Evolutionary conservation across 2,113 vertebrate genomes (phyloP).

Genomic region (Sylvilagus bachmani): DNA sequence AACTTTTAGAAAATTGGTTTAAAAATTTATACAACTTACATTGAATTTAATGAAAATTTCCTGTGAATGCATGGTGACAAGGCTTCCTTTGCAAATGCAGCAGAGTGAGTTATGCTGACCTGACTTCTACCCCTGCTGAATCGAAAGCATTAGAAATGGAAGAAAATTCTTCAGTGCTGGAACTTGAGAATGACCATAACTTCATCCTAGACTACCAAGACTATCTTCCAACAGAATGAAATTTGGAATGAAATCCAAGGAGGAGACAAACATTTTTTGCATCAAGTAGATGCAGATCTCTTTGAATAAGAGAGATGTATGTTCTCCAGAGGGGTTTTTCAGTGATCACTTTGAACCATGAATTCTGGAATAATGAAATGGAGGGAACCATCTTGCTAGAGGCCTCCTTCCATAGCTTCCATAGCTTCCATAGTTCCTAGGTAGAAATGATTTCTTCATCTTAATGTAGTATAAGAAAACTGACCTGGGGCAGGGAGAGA

Average conservation of each 20-base stretch:
- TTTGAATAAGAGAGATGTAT: not conserved
- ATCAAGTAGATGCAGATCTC: not conserved
- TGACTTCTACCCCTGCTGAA: not conserved
- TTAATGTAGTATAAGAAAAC: slow-evolving; percentile 15
- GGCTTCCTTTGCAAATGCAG: slow-evolving; percentile 33
- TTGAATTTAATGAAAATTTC: not conserved
- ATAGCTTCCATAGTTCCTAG: not conserved
- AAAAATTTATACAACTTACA: not conserved
- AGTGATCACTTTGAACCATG: not conserved
- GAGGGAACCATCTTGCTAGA: not conserved
- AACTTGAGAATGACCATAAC: slow-evolving; percentile 28
- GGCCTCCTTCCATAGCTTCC: not conserved
- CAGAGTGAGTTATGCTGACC: not conserved
- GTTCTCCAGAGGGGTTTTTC: slow-evolving; percentile 9
- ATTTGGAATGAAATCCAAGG: not conserved
- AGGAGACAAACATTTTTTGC: not conserved
- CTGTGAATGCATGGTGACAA: not conserved
- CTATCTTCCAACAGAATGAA: slow-evolving; percentile 33
- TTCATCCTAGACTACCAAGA: not conserved
- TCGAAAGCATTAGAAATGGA: not conserved
- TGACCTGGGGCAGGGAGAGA: not conserved
- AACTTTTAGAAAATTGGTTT: not conserved
- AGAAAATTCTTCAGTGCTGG: not conserved
- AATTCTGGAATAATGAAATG: slow-evolving; percentile 9
- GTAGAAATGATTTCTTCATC: not conserved